These are phyloP conservation scores for Melinaea marsaeus DNA, from an alignment of 2,888 invertebrate genomes.

Conservation along the genomic window DNA sequence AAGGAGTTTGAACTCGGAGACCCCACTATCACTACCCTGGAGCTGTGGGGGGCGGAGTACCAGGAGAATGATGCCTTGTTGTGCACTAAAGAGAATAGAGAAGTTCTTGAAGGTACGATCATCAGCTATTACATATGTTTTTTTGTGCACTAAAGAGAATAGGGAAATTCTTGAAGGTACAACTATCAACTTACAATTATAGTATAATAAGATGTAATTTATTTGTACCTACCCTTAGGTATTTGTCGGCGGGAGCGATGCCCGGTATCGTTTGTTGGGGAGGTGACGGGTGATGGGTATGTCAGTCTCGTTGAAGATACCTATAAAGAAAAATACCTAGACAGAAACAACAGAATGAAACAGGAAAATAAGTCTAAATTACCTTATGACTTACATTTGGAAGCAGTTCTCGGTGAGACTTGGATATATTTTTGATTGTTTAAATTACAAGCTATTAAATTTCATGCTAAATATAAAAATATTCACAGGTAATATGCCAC, in stretches of 20 bases:
- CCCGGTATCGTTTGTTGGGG: slow-evolving; percentile 94
- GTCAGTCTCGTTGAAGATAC: slow-evolving; percentile 83
- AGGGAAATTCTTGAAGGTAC: no score
- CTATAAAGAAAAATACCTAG: slow-evolving; percentile 57
- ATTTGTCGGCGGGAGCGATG: slow-evolving; percentile 94
- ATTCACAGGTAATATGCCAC: slow-evolving; percentile 69
- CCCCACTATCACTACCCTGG: slow-evolving; percentile 93
- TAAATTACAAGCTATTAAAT: no score
- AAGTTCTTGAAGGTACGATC: slow-evolving; percentile 75
- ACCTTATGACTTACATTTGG: slow-evolving; percentile 93
- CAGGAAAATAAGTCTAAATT: slow-evolving; percentile 63
- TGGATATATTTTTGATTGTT: background rate
- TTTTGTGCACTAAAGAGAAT: background rate
- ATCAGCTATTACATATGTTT: slow-evolving; percentile 1
- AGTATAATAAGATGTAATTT: background rate
- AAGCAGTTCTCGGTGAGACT: slow-evolving; percentile 87
- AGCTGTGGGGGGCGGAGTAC: slow-evolving; percentile 99
- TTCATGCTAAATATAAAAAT: slow-evolving; percentile 4
- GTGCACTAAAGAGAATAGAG: slow-evolving; percentile 81
- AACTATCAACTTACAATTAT: no score
- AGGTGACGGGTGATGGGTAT: slow-evolving; percentile 91
- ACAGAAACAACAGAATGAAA: slow-evolving; percentile 58
- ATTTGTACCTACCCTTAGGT: slow-evolving; percentile 43
- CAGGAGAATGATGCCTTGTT: slow-evolving; percentile 97
- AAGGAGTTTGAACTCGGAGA: slow-evolving; percentile 94